phyloP scores from a whole-genome alignment of 2,888 invertebrate species.

The Odiellus spinosus region DNA sequence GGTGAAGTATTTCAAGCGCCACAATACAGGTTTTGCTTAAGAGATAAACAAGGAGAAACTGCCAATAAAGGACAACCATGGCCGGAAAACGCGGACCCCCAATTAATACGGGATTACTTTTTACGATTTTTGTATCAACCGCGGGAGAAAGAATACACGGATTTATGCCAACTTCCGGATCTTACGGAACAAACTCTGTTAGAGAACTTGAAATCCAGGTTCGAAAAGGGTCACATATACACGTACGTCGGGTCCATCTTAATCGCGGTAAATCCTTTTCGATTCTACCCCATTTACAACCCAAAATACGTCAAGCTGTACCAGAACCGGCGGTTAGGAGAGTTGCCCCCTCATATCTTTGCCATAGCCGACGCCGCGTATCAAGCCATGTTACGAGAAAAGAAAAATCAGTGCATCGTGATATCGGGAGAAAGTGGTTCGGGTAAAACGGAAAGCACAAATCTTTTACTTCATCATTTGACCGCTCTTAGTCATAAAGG shows the following conservation, averaged over 20 bases:
- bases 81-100: constrained; percentile 70
- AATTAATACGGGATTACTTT: constrained; percentile 81
- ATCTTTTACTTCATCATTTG: constrained; percentile 82
- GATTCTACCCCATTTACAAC: constrained; percentile 91
- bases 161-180: constrained; percentile 86
- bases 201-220: constrained; percentile 74
- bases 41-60: constrained; percentile 53
- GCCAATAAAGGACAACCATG: constrained; percentile 49
- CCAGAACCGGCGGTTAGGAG: constrained; percentile 77
- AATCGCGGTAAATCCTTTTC: constrained; percentile 67
- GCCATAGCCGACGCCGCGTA: constrained; percentile 89
- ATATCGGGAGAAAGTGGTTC: constrained; percentile 89
- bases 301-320: constrained; percentile 92
- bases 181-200: constrained; percentile 82
- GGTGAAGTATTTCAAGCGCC: constrained; percentile 17
- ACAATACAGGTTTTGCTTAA: constrained; percentile 57
- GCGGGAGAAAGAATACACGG: constrained; percentile 82
- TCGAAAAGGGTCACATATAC: constrained; percentile 82
- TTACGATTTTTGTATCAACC: constrained; percentile 80
- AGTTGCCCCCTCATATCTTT: constrained; percentile 89
- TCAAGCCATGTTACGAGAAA: constrained; percentile 80
- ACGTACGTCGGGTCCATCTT: constrained; percentile 91
- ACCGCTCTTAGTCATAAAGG: constrained; percentile 90
- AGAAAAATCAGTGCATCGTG: constrained; percentile 82
- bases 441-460: constrained; percentile 94